Percentiles rank a stretch among this genome's conserved stretches.
Evolutionary conservation across 2,113 vertebrate genomes (phyloP).

Genomic region (Pterocles burchelli): DNA sequence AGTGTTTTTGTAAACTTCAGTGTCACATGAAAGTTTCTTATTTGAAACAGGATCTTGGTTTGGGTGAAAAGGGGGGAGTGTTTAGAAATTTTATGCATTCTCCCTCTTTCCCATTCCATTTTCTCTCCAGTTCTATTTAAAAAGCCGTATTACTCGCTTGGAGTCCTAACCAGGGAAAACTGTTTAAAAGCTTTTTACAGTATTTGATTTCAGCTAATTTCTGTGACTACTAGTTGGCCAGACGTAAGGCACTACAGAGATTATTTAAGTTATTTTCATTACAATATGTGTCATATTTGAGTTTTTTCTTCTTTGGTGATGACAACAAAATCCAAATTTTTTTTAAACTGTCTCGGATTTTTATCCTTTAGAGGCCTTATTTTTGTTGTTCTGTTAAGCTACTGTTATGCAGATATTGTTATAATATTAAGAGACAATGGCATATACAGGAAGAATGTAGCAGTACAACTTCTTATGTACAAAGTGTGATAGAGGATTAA

Average conservation of each 20-base stretch:
- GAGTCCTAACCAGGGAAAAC: background rate
- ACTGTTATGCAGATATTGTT: background rate
- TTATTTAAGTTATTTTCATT: background rate
- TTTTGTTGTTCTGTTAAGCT: background rate
- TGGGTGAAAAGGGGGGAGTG: background rate
- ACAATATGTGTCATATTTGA: background rate
- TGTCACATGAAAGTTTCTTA: background rate
- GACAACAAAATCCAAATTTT: background rate
- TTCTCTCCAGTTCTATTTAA: background rate
- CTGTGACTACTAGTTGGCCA: background rate
- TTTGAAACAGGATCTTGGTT: background rate
- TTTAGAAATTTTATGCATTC: background rate
- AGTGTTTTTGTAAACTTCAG: background rate
- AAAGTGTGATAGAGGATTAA: background rate
- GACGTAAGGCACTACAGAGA: background rate
- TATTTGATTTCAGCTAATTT: background rate
- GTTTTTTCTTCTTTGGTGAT: background rate
- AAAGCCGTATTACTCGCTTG: background rate
- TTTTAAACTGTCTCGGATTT: background rate
- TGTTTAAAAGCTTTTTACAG: background rate
- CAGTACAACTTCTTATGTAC: background rate
- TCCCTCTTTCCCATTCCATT: background rate
- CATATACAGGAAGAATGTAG: background rate
- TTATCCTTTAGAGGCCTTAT: background rate
- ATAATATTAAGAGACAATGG: background rate